A percentile compares a stretch with the other conserved stretches of the same genome.
These are phyloP conservation scores for Eristalis arbustorum DNA, from an alignment of 2,888 invertebrate species.

Conservation along the genomic window DNA sequence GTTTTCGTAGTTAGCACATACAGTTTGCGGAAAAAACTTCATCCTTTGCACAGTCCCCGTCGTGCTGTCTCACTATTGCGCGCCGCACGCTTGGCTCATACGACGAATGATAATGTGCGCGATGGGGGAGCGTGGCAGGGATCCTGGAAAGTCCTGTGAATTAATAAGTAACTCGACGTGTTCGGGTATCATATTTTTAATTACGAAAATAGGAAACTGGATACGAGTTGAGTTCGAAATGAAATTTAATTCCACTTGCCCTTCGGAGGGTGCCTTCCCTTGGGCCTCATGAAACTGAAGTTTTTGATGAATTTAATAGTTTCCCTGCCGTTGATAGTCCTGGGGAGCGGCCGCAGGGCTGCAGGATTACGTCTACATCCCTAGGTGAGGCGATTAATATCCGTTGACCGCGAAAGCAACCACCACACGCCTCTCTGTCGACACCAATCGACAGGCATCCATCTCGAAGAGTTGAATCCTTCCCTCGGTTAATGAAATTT, in stretches of 20 bases:
- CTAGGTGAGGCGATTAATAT: background rate
- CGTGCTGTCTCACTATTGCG: background rate
- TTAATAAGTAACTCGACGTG: background rate
- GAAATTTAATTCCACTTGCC: background rate
- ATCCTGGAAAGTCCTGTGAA: background rate
- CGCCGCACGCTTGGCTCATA: background rate
- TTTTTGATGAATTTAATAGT: background rate
- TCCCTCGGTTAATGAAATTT: background rate
- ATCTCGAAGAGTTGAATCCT: background rate
- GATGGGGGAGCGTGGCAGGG: background rate
- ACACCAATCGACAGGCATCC: background rate
- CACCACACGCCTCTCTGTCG: background rate
- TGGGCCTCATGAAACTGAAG: background rate
- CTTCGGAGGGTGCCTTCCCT: background rate
- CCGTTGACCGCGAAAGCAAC: background rate
- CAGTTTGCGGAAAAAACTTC: background rate
- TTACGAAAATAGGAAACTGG: constrained; percentile 21
- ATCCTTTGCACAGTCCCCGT: background rate
- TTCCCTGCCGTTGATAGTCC: background rate
- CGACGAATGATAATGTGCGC: background rate
- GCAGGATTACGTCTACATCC: background rate
- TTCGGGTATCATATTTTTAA: constrained; percentile 20
- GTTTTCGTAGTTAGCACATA: too few species aligned
- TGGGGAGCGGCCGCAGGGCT: too few species aligned
- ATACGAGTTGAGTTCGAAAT: constrained; percentile 24